phyloP scores from a whole-genome alignment of 1,140 invertebrate genomes.

The Portunus trituberculatus region DNA sequence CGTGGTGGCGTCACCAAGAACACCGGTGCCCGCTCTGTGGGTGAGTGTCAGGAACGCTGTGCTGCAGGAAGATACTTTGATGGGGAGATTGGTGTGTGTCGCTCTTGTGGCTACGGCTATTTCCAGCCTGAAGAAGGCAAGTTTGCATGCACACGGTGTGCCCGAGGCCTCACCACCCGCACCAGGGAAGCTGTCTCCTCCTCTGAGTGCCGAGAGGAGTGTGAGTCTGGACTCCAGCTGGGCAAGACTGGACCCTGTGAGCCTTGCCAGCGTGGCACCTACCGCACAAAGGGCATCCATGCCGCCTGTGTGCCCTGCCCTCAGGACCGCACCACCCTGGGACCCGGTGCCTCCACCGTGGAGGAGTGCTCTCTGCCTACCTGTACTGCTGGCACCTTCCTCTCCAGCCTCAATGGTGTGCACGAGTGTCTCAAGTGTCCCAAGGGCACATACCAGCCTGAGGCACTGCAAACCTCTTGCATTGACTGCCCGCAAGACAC shows the following conservation, averaged over 20 bases:
- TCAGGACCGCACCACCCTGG: constrained; percentile 91
- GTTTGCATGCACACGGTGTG: constrained; percentile 93
- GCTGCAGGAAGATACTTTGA: constrained; percentile 96
- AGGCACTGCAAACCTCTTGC: constrained; percentile 93
- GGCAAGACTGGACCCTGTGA: constrained; percentile 94
- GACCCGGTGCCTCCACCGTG: constrained; percentile 89
- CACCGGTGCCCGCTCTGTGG: constrained; percentile 90
- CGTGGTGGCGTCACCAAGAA: constrained; percentile 92
- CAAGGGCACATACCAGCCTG: constrained; percentile 95
- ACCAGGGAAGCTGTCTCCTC: constrained; percentile 85
- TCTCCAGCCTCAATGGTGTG: constrained; percentile 73
- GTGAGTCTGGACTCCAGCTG: constrained; percentile 93
- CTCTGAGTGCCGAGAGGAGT: constrained; percentile 92
- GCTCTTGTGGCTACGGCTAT: constrained; percentile 95
- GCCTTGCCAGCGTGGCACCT: constrained; percentile 94
- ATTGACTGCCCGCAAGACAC: constrained; percentile 95
- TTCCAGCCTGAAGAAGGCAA: constrained; percentile 95
- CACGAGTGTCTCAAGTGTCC: constrained; percentile 94
- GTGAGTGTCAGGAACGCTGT: constrained; percentile 95
- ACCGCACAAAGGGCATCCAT: constrained; percentile 92
- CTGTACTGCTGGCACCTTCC: constrained; percentile 86
- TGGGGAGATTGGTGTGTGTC: constrained; percentile 90
- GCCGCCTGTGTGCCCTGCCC: constrained; percentile 94
- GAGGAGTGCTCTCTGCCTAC: constrained; percentile 96
- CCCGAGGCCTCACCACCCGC: constrained; percentile 94